Evolutionary conservation across 2,797 vertebrate species (phyloP).

Genomic region (Danio aesculapii): DNA sequence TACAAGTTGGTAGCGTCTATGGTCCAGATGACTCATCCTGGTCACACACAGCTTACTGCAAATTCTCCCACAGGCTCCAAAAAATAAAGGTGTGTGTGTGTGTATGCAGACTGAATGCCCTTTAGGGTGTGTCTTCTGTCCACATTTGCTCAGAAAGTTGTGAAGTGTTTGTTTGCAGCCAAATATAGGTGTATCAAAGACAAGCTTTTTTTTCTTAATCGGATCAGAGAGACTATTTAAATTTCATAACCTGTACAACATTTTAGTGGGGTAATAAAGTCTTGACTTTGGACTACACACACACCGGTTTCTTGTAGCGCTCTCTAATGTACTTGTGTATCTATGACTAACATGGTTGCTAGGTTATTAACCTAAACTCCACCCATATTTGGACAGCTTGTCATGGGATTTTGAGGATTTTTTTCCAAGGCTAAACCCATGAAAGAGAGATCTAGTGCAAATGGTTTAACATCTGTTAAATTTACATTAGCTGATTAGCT

Average conservation of each 20-base stretch:
- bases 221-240: neutral
- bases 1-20: conserved; percentile 35
- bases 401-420: neutral
- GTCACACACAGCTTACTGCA: conserved; percentile 28
- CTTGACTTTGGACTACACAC: conserved; percentile 44
- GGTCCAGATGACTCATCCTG: conserved; percentile 43
- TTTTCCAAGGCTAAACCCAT: conserved; percentile 18
- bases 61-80: conserved; percentile 52
- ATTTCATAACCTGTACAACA: neutral
- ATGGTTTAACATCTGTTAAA: neutral
- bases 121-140: conserved; percentile 58
- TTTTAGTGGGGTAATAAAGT: conserved; percentile 15
- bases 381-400: conserved; percentile 72
- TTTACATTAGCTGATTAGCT: neutral
- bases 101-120: conserved; percentile 39
- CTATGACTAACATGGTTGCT: conserved; percentile 52
- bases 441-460: neutral
- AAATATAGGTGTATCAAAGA: conserved; percentile 47
- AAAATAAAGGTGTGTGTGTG: conserved; percentile 60
- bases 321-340: conserved; percentile 31
- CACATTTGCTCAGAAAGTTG: conserved; percentile 49
- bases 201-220: neutral
- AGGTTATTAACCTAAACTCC: conserved; percentile 57
- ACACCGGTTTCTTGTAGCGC: neutral
- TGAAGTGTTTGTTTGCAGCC: conserved; percentile 51